Conservation (phyloP, 2,113 vertebrate genomes). For the Varanus komodoensis region DNA sequence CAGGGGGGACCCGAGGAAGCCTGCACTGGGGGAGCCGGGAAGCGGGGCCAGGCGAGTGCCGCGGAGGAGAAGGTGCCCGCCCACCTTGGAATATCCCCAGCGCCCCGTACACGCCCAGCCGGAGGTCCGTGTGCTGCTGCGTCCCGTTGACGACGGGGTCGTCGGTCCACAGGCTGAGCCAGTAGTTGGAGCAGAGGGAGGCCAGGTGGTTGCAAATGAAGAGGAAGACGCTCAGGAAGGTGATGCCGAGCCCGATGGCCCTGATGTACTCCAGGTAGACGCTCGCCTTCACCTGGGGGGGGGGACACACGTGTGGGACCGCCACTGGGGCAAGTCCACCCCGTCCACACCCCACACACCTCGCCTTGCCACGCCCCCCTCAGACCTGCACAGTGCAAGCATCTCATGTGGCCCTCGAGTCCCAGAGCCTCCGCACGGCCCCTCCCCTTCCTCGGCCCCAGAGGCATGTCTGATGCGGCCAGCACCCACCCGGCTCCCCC, state of each 20-base stretch:
- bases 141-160: slow-evolving; percentile 92
- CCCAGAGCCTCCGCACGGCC: too few species aligned
- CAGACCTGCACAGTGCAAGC: too few species aligned
- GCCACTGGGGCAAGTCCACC: too few species aligned
- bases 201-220: slow-evolving; percentile 88
- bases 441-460: too few species aligned
- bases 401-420: too few species aligned
- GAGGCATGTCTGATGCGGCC: too few species aligned
- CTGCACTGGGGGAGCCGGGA: not conserved
- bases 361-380: too few species aligned
- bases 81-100: slow-evolving; percentile 92
- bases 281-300: slow-evolving; percentile 85
- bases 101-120: slow-evolving; percentile 89
- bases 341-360: too few species aligned
- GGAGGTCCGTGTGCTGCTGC: slow-evolving; percentile 82
- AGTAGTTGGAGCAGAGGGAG: slow-evolving; percentile 92
- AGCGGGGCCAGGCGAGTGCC: not conserved
- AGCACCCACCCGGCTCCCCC: too few species aligned
- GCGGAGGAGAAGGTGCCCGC: slow-evolving; percentile 4
- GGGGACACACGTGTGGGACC: too few species aligned
- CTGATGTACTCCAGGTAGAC: slow-evolving; percentile 96
- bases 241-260: slow-evolving; percentile 88
- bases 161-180: slow-evolving; percentile 96
- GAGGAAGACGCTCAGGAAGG: slow-evolving; percentile 86
- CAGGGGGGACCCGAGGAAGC: not conserved